phyloP scores from a whole-genome alignment of 2,797 vertebrate species.

The Coilia nasus region DNA sequence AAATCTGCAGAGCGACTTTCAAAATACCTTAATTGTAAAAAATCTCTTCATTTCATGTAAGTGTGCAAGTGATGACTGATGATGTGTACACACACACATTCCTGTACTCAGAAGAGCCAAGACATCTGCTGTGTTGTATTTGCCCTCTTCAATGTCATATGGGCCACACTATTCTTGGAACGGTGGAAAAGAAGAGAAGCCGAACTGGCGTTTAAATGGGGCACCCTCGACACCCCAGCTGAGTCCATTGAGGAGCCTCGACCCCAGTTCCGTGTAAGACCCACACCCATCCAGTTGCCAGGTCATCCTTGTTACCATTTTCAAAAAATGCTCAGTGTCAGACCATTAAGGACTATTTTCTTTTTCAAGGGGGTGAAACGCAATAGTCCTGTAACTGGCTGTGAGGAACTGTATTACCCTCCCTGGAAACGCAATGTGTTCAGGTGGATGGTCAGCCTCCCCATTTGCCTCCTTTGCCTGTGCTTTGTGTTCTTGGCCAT shows the following conservation, averaged over 20 bases:
- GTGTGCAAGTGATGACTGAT: background rate
- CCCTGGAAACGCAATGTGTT: slow-evolving; percentile 90
- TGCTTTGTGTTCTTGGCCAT: slow-evolving; percentile 87
- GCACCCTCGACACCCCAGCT: slow-evolving; percentile 85
- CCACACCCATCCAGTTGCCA: background rate
- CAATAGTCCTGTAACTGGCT: slow-evolving; percentile 87
- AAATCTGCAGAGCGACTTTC: too few species aligned
- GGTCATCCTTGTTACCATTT: background rate
- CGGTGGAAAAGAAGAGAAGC: slow-evolving; percentile 91
- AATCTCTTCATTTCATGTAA: background rate
- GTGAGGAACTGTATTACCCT: slow-evolving; percentile 90
- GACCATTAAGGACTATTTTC: background rate
- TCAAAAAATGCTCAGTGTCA: background rate
- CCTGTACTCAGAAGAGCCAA: slow-evolving; percentile 82
- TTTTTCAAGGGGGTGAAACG: slow-evolving; percentile 81
- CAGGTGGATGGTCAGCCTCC: slow-evolving; percentile 89
- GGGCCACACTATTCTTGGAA: slow-evolving; percentile 91
- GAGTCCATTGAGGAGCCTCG: slow-evolving; percentile 90
- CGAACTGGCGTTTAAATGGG: slow-evolving; percentile 92
- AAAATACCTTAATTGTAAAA: too few species aligned
- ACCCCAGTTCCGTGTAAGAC: slow-evolving; percentile 84
- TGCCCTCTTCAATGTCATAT: slow-evolving; percentile 93
- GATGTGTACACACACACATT: background rate
- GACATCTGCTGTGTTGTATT: slow-evolving; percentile 93
- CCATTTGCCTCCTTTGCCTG: slow-evolving; percentile 86